Conservation (phyloP, 1,140 invertebrate species). For the Nymphalis io region DNA sequence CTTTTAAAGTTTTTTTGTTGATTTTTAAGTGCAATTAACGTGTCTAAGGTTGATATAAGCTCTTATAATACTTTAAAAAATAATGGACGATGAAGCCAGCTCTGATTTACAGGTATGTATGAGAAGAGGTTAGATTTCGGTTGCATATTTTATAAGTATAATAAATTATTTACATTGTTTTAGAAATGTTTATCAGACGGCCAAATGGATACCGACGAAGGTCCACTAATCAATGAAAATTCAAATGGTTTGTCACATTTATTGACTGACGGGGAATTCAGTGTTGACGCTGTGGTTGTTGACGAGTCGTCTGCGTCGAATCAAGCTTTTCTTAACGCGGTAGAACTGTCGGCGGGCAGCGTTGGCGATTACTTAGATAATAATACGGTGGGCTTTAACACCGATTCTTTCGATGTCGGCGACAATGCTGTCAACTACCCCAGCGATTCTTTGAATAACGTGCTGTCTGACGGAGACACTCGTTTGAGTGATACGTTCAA, state of each 20-base stretch:
- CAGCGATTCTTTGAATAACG: constrained; percentile 65
- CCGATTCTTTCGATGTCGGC: constrained; percentile 71
- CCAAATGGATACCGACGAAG: constrained; percentile 72
- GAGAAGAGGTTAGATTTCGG: constrained; percentile 46
- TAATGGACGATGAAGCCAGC: constrained; percentile 71
- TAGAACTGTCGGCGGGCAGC: constrained; percentile 67
- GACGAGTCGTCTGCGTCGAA: constrained; percentile 74
- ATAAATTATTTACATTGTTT: constrained; percentile 39
- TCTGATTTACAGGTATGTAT: constrained; percentile 65
- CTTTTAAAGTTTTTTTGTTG: background rate
- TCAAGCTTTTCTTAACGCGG: constrained; percentile 72
- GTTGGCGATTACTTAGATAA: constrained; percentile 71
- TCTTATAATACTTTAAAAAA: background rate
- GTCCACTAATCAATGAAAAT: constrained; percentile 72
- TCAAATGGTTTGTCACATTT: constrained; percentile 73
- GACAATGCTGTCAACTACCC: constrained; percentile 71
- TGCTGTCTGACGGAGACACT: constrained; percentile 67
- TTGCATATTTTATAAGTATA: constrained; percentile 23
- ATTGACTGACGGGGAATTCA: constrained; percentile 71
- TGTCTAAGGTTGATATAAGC: background rate
- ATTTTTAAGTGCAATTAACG: background rate
- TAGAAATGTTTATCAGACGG: constrained; percentile 67
- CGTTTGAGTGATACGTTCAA: constrained; percentile 60
- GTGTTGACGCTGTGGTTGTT: constrained; percentile 65
- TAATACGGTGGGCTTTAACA: constrained; percentile 64